These are phyloP conservation scores for Zaprionus lachaisei DNA, from an alignment of 1,140 invertebrate genomes.

Conservation along the genomic window DNA sequence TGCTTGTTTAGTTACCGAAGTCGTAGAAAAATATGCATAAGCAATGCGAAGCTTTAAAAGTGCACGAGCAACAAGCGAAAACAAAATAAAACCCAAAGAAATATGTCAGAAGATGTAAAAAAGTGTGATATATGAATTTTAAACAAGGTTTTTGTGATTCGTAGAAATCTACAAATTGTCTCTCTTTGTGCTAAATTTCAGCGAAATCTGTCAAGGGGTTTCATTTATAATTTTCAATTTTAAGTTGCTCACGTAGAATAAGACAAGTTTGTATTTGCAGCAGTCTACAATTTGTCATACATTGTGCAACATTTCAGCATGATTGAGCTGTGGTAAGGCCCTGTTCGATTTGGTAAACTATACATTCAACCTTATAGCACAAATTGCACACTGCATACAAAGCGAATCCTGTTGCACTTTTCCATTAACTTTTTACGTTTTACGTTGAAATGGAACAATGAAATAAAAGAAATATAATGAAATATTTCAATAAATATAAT, in stretches of 20 bases:
- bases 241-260: background rate
- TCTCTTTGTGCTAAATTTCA: background rate
- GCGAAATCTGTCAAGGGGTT: constrained; percentile 1
- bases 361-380: constrained; percentile 1
- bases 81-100: constrained; percentile 43
- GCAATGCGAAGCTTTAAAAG: constrained; percentile 36
- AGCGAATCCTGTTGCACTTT: background rate
- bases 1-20: constrained; percentile 37
- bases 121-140: constrained; percentile 35
- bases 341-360: background rate
- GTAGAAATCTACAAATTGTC: background rate
- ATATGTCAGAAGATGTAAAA: background rate
- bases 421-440: constrained; percentile 14
- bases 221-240: background rate
- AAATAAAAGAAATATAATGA: background rate
- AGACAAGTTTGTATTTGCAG: background rate
- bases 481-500: constrained; percentile 59
- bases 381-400: background rate
- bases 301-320: background rate
- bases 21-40: constrained; percentile 33
- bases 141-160: background rate
- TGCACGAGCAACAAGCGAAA: constrained; percentile 5
- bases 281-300: background rate
- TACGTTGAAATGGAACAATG: background rate
- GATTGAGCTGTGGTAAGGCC: too few species aligned